Percentiles rank a stretch among this genome's conserved stretches.
Conservation (phyloP, 2,888 invertebrate species). For the Cryptus viduatorius region DNA sequence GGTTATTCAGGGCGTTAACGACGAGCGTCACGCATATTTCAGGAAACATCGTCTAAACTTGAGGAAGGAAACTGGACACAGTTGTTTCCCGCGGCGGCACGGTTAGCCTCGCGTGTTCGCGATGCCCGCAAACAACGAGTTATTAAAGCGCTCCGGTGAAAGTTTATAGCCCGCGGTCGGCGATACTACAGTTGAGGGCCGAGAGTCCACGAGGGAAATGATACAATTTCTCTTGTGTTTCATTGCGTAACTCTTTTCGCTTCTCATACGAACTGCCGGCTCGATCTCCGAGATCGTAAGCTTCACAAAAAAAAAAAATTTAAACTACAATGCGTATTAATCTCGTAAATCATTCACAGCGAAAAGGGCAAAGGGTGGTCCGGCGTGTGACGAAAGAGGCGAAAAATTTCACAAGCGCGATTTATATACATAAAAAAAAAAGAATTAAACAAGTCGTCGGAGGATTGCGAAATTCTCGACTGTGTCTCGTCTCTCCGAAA, state of each 20-base stretch:
- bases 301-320: not conserved
- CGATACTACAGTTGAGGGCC: conserved; percentile 26
- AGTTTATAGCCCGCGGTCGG: conserved; percentile 71
- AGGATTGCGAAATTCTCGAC: conserved; percentile 24
- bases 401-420: conserved; percentile 10
- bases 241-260: conserved; percentile 71
- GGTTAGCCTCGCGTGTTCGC: conserved; percentile 34
- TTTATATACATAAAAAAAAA: conserved; percentile 2
- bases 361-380: conserved; percentile 32
- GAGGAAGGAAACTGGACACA: conserved; percentile 29
- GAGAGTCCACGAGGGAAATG: conserved; percentile 69
- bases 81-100: not conserved
- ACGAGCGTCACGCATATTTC: conserved; percentile 39
- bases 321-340: no score
- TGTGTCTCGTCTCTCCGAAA: conserved; percentile 13
- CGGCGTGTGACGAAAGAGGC: conserved; percentile 23
- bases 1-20: conserved; percentile 13
- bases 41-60: conserved; percentile 24
- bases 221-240: conserved; percentile 79
- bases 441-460: not conserved
- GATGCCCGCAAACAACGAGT: conserved; percentile 45
- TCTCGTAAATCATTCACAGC: not conserved
- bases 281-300: conserved; percentile 11
- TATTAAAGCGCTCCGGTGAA: conserved; percentile 73
- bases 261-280: conserved; percentile 12